Conservation (phyloP, 2,797 vertebrate genomes). For the Falco biarmicus region DNA sequence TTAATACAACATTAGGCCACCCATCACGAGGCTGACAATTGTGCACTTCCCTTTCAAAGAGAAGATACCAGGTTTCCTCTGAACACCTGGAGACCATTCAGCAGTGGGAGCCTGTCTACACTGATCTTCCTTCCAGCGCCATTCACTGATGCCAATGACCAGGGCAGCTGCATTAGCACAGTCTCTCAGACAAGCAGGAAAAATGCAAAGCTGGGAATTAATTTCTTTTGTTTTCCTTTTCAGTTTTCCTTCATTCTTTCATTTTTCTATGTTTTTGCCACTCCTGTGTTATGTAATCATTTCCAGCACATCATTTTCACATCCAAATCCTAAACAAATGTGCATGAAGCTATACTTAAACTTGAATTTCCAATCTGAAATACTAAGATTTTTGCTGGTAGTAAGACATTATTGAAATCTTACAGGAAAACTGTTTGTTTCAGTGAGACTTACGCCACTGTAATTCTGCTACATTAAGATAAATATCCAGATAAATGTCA, state of each 20-base stretch:
- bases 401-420: neutral
- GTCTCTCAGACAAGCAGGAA: neutral
- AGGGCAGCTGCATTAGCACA: neutral
- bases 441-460: neutral
- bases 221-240: rapidly evolving
- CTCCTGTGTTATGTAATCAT: neutral
- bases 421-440: neutral
- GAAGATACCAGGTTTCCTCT: neutral
- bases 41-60: neutral
- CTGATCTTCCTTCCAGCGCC: neutral
- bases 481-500: conserved; percentile 38
- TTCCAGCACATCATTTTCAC: neutral
- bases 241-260: neutral
- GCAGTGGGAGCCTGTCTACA: neutral
- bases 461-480: conserved; percentile 27
- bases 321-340: neutral
- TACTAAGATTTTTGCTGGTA: neutral
- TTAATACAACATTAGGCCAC: neutral
- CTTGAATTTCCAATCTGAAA: neutral
- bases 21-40: neutral
- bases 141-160: neutral
- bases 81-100: neutral
- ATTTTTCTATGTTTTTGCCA: neutral
- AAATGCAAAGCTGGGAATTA: neutral
- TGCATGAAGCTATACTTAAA: neutral